Evolutionary conservation across 2,888 invertebrate species (phyloP), one percentile per base, ranked within the genome.

Genomic region (Neoascia interrupta): DNA sequence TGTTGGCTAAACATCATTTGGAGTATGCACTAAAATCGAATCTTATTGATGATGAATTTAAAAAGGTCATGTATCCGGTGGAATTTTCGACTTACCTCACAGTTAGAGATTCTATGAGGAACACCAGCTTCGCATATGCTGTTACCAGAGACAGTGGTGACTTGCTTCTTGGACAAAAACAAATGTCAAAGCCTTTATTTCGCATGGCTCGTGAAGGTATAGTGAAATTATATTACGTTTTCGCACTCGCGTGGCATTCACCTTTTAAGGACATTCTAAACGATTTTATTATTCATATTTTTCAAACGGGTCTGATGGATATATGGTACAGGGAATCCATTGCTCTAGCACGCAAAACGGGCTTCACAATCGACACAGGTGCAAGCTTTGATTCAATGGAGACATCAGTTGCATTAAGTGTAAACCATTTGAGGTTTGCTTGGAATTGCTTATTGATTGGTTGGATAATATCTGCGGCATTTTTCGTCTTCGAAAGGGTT

Each of bases 251-350:
- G 2, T 0, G 28, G 1, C 54, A 72, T 31, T 73, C 72, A 3
- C 72, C 66, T 1, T 68, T 61, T 21, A 13, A 28, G 1, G 49
- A 66, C 10, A 61, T 73, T n/a, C 8, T 72, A 0, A 18, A 61
- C 41, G 16, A 2, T 5, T 73, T 66, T 4, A 73, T 79, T 8
- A 11, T 79, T 1, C n/a, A 54, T 2, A 19, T 61, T 6, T 34
- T 11, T 39, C 54, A 61, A 1, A 54, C 66, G 11, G 79, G 79
- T 3, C 19, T 79, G 23, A 23, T 73, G 19, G 2, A 18, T 1
- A 79, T 73, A 43, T 79, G 79, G 79, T 10, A 31, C n/a, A 1
- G 23, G 3, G 45, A 60, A 11, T 3, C 60, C 1, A 3, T 36
- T 36, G 5, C 1, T 3, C 45, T 45, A 8, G 45, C 15, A n/a